Conservation (phyloP, 2,888 invertebrate species). For the Scaptomyza tumidula region DNA sequence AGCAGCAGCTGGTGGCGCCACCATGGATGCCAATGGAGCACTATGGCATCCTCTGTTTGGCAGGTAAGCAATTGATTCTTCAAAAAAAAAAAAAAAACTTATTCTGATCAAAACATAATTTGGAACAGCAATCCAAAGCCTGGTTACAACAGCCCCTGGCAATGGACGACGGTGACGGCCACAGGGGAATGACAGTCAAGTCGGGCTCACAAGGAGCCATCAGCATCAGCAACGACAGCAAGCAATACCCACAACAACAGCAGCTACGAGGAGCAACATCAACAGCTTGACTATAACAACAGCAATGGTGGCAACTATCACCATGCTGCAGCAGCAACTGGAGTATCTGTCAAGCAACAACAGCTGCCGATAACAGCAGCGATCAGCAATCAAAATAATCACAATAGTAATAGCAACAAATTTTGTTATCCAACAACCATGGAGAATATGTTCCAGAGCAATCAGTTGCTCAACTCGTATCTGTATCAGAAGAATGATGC, state of each 20-base stretch:
- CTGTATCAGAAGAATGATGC: slow-evolving; percentile 64
- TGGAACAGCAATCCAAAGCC: slow-evolving; percentile 81
- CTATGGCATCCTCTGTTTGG: slow-evolving; percentile 94
- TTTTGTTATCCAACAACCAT: slow-evolving; percentile 60
- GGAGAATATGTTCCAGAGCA: slow-evolving; percentile 73
- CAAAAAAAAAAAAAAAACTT: not conserved
- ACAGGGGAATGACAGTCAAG: slow-evolving; percentile 87
- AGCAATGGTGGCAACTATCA: slow-evolving; percentile 40
- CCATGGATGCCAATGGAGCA: slow-evolving; percentile 87
- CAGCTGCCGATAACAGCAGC: slow-evolving; percentile 45
- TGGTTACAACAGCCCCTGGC: slow-evolving; percentile 86
- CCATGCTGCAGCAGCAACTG: slow-evolving; percentile 34
- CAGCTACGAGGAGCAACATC: slow-evolving; percentile 45
- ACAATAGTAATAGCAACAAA: slow-evolving; percentile 61
- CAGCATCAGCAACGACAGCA: slow-evolving; percentile 63
- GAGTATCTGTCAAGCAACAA: slow-evolving; percentile 39
- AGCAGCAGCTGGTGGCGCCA: slow-evolving; percentile 84
- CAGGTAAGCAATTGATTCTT: slow-evolving; percentile 86
- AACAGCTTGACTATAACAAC: slow-evolving; percentile 53
- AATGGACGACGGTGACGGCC: slow-evolving; percentile 87
- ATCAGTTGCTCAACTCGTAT: slow-evolving; percentile 69
- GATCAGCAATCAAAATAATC: slow-evolving; percentile 58
- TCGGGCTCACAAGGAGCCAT: slow-evolving; percentile 84
- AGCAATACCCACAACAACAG: slow-evolving; percentile 37
- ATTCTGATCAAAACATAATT: not conserved